These are phyloP conservation scores for Triplophysa siluroides DNA, from an alignment of 2,113 vertebrate genomes.

Conservation along the genomic window DNA sequence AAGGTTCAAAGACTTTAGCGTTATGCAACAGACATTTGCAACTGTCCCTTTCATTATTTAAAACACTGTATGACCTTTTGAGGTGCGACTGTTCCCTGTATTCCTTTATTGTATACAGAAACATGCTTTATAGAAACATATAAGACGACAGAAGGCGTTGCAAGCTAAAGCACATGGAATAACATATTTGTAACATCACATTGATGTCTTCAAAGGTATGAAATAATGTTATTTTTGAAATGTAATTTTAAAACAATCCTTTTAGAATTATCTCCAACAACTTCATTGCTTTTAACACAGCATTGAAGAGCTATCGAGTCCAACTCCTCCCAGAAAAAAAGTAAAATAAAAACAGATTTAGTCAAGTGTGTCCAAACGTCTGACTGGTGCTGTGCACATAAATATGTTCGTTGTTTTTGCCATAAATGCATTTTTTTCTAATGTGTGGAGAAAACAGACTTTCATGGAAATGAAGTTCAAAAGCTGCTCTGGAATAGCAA, in stretches of 20 bases:
- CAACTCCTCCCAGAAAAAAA: too few species aligned
- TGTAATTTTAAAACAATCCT: too few species aligned
- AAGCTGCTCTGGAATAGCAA: background rate
- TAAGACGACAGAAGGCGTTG: too few species aligned
- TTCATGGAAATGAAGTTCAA: background rate
- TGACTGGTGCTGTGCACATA: background rate
- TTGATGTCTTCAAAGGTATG: too few species aligned
- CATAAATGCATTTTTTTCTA: background rate
- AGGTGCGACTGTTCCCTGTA: background rate
- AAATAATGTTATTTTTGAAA: too few species aligned
- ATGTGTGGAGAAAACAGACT: background rate
- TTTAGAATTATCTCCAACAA: too few species aligned
- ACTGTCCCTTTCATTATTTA: constrained; percentile 5
- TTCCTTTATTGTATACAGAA: background rate
- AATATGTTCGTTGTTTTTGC: background rate
- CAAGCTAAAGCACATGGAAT: too few species aligned
- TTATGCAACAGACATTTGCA: constrained; percentile 35
- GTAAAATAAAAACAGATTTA: background rate
- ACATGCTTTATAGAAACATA: background rate
- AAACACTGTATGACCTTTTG: constrained; percentile 14
- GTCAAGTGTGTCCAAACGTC: background rate
- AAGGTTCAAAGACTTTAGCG: constrained; percentile 15
- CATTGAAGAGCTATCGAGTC: too few species aligned
- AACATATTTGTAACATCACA: too few species aligned
- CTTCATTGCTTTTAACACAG: too few species aligned